A percentile compares a stretch with the other conserved stretches of the same genome.
These are phyloP conservation scores for Clarias platycephalus DNA, from an alignment of 2,797 vertebrate species.

Conservation along the genomic window DNA sequence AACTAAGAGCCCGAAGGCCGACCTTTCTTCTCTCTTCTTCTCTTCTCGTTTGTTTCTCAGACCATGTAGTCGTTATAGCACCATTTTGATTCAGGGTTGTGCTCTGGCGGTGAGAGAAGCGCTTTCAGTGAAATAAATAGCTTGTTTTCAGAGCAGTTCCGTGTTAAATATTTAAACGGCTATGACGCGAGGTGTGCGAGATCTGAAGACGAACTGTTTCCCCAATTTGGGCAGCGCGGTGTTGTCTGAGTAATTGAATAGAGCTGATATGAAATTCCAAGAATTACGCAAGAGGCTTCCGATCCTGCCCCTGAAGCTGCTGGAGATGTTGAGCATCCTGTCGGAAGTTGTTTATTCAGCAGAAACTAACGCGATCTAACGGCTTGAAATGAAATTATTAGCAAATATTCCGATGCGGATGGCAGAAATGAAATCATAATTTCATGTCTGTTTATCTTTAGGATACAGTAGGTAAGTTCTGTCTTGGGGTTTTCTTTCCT, in stretches of 20 bases:
- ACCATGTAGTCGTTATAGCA: slow-evolving; percentile 41
- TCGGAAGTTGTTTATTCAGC: slow-evolving; percentile 5
- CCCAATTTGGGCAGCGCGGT: slow-evolving; percentile 17
- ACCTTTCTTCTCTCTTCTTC: neutral
- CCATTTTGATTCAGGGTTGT: slow-evolving; percentile 48
- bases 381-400: neutral
- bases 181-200: slow-evolving; percentile 52
- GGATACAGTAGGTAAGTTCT: neutral
- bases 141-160: slow-evolving; percentile 69
- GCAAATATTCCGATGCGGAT: neutral
- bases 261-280: slow-evolving; percentile 11
- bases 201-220: slow-evolving; percentile 33
- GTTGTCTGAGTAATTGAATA: slow-evolving; percentile 27
- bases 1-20: slow-evolving; percentile 39
- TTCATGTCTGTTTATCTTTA: neutral
- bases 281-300: neutral
- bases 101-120: slow-evolving; percentile 41
- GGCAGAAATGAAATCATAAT: neutral
- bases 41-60: neutral
- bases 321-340: neutral
- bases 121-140: slow-evolving; percentile 67
- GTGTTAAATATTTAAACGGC: slow-evolving; percentile 67
- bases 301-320: slow-evolving; percentile 27
- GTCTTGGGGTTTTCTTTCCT: neutral
- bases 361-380: neutral